phyloP scores from a whole-genome alignment of 2,113 vertebrate genomes.

The Otolemur garnettii region DNA sequence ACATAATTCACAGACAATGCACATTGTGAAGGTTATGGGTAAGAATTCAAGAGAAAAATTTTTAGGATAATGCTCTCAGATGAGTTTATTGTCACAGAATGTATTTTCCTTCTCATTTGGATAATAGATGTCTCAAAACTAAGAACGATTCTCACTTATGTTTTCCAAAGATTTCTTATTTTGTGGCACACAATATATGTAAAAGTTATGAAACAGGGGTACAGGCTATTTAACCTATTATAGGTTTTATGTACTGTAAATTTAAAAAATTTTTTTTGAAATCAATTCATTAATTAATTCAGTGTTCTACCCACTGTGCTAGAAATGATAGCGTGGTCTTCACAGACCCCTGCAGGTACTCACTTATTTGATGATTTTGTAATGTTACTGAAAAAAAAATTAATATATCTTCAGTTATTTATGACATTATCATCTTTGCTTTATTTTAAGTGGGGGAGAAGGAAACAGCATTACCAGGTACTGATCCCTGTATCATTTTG shows the following conservation, averaged over 20 bases:
- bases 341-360: background rate
- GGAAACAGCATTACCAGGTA: background rate
- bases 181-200: background rate
- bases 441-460: background rate
- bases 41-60: background rate
- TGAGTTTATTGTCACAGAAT: background rate
- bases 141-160: background rate
- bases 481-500: background rate
- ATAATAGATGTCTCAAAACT: background rate
- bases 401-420: background rate
- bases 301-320: background rate
- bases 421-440: background rate
- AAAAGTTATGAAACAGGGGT: background rate
- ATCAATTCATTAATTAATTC: background rate
- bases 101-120: background rate
- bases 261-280: background rate
- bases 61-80: background rate
- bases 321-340: background rate
- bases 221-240: background rate
- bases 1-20: background rate
- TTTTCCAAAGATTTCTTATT: constrained; percentile 15
- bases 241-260: background rate
- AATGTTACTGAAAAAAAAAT: background rate
- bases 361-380: background rate
- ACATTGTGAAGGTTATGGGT: background rate